Percentiles rank a stretch among this genome's conserved stretches.
These are phyloP conservation scores for Psilopsiagon aymara DNA, from an alignment of 2,113 vertebrate genomes.

Conservation along the genomic window DNA sequence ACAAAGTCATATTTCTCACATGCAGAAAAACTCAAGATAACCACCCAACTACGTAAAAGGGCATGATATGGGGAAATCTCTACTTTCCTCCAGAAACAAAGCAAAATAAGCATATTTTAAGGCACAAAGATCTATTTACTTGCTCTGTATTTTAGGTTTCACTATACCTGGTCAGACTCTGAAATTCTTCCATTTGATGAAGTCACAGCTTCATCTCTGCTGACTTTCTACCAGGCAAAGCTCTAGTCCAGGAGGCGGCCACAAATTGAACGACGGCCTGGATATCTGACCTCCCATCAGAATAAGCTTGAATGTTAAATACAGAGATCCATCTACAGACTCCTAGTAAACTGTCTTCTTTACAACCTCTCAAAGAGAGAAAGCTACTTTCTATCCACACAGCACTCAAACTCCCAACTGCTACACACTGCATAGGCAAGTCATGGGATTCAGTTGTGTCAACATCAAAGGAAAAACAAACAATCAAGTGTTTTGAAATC, in stretches of 20 bases:
- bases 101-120: background rate
- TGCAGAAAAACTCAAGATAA: background rate
- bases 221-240: background rate
- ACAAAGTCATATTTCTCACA: background rate
- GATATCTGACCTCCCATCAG: background rate
- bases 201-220: background rate
- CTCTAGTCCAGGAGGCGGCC: background rate
- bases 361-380: background rate
- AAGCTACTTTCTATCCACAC: background rate
- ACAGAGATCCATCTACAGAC: background rate
- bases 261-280: fast-evolving
- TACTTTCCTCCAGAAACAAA: background rate
- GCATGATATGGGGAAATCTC: background rate
- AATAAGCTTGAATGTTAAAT: background rate
- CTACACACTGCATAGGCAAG: background rate
- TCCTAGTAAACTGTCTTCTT: background rate
- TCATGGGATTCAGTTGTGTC: slow-evolving; percentile 33
- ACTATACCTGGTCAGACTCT: background rate
- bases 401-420: background rate
- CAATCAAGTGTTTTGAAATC: slow-evolving; percentile 27
- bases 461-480: slow-evolving; percentile 55
- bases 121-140: background rate
- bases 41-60: background rate
- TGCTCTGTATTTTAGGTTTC: background rate
- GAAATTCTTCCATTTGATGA: background rate